Conservation (phyloP, 1,140 invertebrate species). For the Pseudomyrmex concolor region DNA sequence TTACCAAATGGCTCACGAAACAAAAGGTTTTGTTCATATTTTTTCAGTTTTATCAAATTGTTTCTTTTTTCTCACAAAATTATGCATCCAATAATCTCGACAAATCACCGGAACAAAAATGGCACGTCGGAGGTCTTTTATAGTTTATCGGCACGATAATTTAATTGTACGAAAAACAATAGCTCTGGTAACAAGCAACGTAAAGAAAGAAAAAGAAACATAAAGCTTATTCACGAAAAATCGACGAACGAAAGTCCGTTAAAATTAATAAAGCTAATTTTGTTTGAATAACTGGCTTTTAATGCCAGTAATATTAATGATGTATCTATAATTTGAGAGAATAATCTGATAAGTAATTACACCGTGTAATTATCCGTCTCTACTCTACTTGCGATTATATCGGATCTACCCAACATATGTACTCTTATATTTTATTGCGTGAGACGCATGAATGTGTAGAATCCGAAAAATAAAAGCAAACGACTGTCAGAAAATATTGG, state of each 20-base stretch:
- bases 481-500: conserved; percentile 10
- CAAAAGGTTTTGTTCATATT: too few relatives aligned
- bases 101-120: conserved; percentile 6
- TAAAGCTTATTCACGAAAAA: neutral
- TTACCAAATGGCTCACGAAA: too few relatives aligned
- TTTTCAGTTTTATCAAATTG: neutral
- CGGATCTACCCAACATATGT: neutral
- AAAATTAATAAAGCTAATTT: conserved; percentile 50
- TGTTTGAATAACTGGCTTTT: conserved; percentile 41
- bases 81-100: conserved; percentile 12
- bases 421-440: conserved; percentile 33
- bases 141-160: conserved; percentile 26
- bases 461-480: conserved; percentile 25
- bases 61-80: conserved; percentile 4
- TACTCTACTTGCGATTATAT: conserved; percentile 51
- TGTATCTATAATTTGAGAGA: conserved; percentile 31
- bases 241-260: conserved; percentile 1
- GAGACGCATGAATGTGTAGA: conserved; percentile 20
- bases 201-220: neutral
- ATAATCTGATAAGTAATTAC: conserved; percentile 42
- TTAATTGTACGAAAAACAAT: conserved; percentile 10
- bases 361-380: conserved; percentile 35
- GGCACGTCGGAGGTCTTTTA: conserved; percentile 17
- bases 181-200: neutral
- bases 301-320: conserved; percentile 16